Percentiles rank a stretch among this genome's conserved stretches.
phyloP scores from a whole-genome alignment of 2,113 vertebrate species.

The Piaya cayana region DNA sequence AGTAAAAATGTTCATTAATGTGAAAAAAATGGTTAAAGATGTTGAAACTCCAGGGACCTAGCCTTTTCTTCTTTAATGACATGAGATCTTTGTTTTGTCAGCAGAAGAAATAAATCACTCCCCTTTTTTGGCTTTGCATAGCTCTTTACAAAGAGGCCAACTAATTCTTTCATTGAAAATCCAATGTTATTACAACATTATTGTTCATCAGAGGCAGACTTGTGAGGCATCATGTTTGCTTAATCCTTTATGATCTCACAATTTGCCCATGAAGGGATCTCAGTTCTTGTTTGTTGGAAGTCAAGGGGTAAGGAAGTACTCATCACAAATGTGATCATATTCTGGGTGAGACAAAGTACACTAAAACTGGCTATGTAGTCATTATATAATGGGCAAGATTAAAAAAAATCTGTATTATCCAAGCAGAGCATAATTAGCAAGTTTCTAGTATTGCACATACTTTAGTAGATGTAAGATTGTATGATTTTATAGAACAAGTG shows the following conservation, averaged over 20 bases:
- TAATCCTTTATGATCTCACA: background rate
- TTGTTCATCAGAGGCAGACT: background rate
- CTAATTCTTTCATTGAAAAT: background rate
- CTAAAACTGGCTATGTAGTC: background rate
- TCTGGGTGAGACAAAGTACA: background rate
- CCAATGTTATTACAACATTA: background rate
- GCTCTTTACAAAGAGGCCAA: background rate
- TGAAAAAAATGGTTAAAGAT: background rate
- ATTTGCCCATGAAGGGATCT: background rate
- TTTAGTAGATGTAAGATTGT: background rate
- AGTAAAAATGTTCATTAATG: background rate
- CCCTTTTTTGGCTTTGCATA: background rate
- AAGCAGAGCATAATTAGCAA: background rate
- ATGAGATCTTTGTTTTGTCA: background rate
- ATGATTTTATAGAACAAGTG: background rate
- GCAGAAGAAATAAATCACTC: background rate
- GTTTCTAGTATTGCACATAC: background rate
- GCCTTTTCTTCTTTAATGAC: background rate
- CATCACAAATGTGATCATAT: background rate
- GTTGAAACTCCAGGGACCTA: background rate
- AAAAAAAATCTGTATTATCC: background rate
- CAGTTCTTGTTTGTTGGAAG: background rate
- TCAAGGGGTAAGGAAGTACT: background rate
- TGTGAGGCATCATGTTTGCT: background rate
- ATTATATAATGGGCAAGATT: background rate